A percentile compares a stretch with the other conserved stretches of the same genome.
phyloP scores from a whole-genome alignment of 2,888 invertebrate genomes.

The Caenorhabditis sp. region DNA sequence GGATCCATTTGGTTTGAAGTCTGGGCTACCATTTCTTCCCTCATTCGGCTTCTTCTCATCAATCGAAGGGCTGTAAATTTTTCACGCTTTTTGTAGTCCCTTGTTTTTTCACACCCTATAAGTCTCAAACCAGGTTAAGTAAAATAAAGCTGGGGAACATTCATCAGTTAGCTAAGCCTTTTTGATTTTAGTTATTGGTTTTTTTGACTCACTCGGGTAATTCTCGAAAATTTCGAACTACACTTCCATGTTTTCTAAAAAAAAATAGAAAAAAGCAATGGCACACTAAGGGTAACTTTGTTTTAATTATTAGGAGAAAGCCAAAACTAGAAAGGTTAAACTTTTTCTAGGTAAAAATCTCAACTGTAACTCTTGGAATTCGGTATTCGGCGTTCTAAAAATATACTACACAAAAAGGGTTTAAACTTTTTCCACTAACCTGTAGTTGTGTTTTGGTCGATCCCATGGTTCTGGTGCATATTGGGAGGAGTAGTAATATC shows the following conservation, averaged over 20 bases:
- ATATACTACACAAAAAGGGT: neutral
- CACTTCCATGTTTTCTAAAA: neutral
- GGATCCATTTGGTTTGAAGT: conserved; percentile 43
- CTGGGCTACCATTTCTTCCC: conserved; percentile 43
- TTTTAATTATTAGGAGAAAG: neutral
- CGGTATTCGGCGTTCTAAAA: neutral
- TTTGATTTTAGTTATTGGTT: neutral
- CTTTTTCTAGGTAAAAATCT: neutral
- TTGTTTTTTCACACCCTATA: neutral
- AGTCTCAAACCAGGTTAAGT: neutral
- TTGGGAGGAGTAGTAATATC: conserved; percentile 57
- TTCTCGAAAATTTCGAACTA: neutral
- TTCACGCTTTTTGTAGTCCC: neutral
- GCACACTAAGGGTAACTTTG: neutral
- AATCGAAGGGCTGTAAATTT: conserved; percentile 32
- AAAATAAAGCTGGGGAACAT: neutral
- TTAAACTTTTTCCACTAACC: conserved; percentile 6
- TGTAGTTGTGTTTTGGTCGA: conserved; percentile 55
- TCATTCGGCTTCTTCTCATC: conserved; percentile 53
- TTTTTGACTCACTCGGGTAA: neutral
- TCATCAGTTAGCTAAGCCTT: neutral
- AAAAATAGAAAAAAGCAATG: neutral
- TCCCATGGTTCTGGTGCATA: conserved; percentile 61
- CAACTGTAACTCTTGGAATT: neutral
- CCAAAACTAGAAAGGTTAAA: neutral